phyloP scores from a whole-genome alignment of 2,797 vertebrate genomes.

The Apodemus agrarius region DNA sequence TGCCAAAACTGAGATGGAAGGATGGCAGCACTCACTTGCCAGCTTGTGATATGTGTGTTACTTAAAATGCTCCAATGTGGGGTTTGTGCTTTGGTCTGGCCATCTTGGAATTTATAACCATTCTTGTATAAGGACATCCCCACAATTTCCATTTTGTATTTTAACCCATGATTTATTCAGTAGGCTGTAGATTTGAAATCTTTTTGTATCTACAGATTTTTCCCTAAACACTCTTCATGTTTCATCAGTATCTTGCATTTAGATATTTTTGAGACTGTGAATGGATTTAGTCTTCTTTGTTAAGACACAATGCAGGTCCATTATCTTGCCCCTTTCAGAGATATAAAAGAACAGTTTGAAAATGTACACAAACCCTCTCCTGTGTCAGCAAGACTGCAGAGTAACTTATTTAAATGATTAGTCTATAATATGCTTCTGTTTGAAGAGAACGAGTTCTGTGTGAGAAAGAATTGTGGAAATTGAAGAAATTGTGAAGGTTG shows the following conservation, averaged over 20 bases:
- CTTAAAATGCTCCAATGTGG: neutral
- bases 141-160: neutral
- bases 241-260: slow-evolving; percentile 55
- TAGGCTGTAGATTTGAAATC: neutral
- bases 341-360: slow-evolving; percentile 73
- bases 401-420: slow-evolving; percentile 70
- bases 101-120: slow-evolving; percentile 26
- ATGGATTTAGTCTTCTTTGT: slow-evolving; percentile 69
- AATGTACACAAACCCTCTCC: slow-evolving; percentile 65
- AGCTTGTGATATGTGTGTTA: neutral
- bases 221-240: neutral
- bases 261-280: slow-evolving; percentile 33
- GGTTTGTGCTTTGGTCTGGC: neutral
- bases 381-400: slow-evolving; percentile 64
- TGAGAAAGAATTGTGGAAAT: slow-evolving; percentile 57
- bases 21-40: accelerated
- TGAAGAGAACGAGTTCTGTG: slow-evolving; percentile 45
- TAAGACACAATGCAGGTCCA: slow-evolving; percentile 34
- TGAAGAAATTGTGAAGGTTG: slow-evolving; percentile 50
- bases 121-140: neutral
- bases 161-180: neutral
- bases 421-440: slow-evolving; percentile 61
- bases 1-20: neutral
- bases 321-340: slow-evolving; percentile 62
- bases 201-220: slow-evolving; percentile 9